Conservation (phyloP, 2,113 vertebrate species). For the Daubentonia madagascariensis region DNA sequence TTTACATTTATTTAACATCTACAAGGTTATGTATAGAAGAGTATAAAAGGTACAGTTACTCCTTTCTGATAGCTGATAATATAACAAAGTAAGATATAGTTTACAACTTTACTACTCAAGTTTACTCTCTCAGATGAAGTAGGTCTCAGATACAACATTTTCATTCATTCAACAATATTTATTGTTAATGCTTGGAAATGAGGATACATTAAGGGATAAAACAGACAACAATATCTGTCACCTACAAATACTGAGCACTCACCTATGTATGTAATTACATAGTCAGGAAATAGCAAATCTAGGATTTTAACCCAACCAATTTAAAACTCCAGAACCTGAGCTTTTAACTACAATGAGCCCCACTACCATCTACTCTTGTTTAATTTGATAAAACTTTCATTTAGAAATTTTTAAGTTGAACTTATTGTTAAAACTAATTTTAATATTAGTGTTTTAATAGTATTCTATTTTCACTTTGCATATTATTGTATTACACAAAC, state of each 20-base stretch:
- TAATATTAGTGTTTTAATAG: neutral
- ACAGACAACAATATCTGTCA: neutral
- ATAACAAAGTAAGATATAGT: neutral
- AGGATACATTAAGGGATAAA: neutral
- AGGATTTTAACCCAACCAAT: neutral
- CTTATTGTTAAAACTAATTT: neutral
- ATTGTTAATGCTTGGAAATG: neutral
- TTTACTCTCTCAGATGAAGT: neutral
- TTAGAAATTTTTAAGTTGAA: slow-evolving; percentile 1
- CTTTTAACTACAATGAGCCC: neutral
- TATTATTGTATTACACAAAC: neutral
- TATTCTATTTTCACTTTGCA: neutral
- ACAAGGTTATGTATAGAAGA: slow-evolving; percentile 60
- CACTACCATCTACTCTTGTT: neutral
- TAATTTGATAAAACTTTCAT: neutral
- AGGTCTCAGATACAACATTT: neutral
- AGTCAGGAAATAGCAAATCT: neutral
- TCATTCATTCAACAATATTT: neutral
- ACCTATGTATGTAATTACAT: neutral
- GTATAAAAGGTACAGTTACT: slow-evolving; percentile 46
- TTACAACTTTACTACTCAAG: neutral
- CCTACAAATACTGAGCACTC: neutral
- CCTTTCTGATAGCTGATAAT: neutral
- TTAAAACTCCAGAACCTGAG: neutral
- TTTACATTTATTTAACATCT: slow-evolving; percentile 77